Percentiles rank a stretch among this genome's conserved stretches.
Evolutionary conservation across 2,113 vertebrate species (phyloP).

Genomic region (Phalacrocorax carbo): DNA sequence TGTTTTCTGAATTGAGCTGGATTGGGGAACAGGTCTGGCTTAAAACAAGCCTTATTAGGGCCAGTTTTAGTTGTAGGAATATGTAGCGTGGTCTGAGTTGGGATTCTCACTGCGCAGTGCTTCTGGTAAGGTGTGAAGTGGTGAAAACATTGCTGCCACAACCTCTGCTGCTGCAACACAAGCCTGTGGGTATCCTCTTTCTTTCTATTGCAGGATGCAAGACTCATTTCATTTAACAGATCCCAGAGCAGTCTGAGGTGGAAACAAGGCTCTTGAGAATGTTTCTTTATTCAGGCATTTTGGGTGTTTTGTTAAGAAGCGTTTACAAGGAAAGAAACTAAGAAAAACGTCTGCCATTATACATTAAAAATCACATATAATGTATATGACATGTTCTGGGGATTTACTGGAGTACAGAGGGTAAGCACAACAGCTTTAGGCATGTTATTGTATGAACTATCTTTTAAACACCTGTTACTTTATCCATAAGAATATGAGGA

Average conservation of each 20-base stretch:
- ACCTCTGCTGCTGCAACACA: neutral
- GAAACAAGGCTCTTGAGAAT: neutral
- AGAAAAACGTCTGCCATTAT: neutral
- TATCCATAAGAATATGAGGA: neutral
- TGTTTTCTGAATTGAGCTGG: neutral
- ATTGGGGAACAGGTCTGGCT: neutral
- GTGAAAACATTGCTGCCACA: neutral
- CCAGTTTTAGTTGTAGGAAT: neutral
- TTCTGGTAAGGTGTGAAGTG: neutral
- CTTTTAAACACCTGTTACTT: neutral
- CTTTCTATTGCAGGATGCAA: neutral
- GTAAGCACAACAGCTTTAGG: neutral
- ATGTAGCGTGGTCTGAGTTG: neutral
- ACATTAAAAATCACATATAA: rapidly evolving
- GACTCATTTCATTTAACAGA: neutral
- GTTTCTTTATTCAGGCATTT: neutral
- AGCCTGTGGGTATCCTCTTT: neutral
- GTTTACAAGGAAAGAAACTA: neutral
- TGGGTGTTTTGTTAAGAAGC: neutral
- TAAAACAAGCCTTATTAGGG: neutral
- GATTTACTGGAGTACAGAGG: neutral
- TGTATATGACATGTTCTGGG: rapidly evolving
- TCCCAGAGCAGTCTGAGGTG: neutral
- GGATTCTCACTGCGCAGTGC: rapidly evolving
- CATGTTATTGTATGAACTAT: neutral